Base-by-base conservation (phyloP, 2,888 invertebrate genomes). In the Idaea aversata region DNA sequence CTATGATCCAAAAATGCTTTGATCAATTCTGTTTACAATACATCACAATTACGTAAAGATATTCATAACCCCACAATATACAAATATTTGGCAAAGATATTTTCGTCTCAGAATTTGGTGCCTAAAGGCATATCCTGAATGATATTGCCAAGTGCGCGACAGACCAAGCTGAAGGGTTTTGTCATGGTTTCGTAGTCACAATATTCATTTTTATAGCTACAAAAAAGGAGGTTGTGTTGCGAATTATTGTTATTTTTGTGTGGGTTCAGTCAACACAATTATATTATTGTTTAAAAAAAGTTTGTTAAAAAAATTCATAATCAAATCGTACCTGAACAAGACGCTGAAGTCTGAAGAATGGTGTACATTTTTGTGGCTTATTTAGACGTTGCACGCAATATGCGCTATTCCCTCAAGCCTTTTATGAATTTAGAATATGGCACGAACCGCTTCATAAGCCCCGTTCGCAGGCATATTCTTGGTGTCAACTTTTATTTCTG, bases 81-180 rank as follows among this genome's bases (percentile, higher is more conserved):
- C 47, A 47, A 47, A 47, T 47, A 47, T 47, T 47, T 47, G 47
- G 47, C 47, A 13, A 47, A 47, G 47, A 47, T 47, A 47, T 47
- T 47, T 47, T 47, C 47, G 47, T 47, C 47, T 47, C 5, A 47
- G 47, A 47, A 47, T 47, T 47, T 10, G 47, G 47, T 47, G 47
- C 10, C 47, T 47, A 13, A 47, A 47, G 47, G 47, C 47, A 47
- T 47, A 10, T 47, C 47, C 47, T 47, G 47, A 47, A 47, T 47
- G 47, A 10, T 47, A 47, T 47, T 47, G 47, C 47, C 47, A 47
- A 47, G 47, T 47, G 47, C 13, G 47, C 47, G 47, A 47, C 47
- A 47, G 47, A 47, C 47, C 47, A 47, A 47, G 47, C 47, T 47
- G 47, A 47, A 47, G 47, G 47, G 47, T 47, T 47, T 47, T 47